Conservation (phyloP, 1,140 invertebrate species). For the Drosophila elegans region DNA sequence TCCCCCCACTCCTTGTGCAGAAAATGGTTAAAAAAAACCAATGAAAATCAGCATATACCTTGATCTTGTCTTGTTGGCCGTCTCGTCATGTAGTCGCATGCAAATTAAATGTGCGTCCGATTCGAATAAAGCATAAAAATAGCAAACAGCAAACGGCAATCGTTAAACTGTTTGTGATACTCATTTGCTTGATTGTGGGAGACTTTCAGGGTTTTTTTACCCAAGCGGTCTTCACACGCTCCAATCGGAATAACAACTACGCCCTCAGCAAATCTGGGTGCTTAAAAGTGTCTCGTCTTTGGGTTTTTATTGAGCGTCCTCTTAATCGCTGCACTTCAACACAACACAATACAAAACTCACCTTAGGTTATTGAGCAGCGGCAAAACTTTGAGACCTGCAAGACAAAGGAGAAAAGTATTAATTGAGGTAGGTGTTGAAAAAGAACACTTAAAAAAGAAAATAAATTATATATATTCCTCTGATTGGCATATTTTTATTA, state of each 20-base stretch:
- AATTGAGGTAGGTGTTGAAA: slow-evolving; percentile 12
- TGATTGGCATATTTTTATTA: not conserved
- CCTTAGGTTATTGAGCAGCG: slow-evolving; percentile 92
- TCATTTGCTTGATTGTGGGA: slow-evolving; percentile 70
- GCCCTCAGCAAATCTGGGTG: slow-evolving; percentile 37
- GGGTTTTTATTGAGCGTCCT: slow-evolving; percentile 38
- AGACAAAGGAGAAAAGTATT: slow-evolving; percentile 75
- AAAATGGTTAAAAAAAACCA: not conserved
- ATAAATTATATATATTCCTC: not conserved
- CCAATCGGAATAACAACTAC: slow-evolving; percentile 29
- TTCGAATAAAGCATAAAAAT: slow-evolving; percentile 50
- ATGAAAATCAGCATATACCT: slow-evolving; percentile 32
- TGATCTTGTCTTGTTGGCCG: slow-evolving; percentile 69
- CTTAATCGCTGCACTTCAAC: slow-evolving; percentile 8
- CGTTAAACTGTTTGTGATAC: slow-evolving; percentile 77
- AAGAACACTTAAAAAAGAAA: not conserved
- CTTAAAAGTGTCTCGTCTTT: slow-evolving; percentile 44
- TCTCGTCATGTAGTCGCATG: slow-evolving; percentile 39
- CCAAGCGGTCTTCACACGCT: slow-evolving; percentile 54
- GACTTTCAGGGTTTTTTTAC: slow-evolving; percentile 75
- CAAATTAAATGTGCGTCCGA: slow-evolving; percentile 54
- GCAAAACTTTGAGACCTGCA: slow-evolving; percentile 92
- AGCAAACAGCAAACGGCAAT: slow-evolving; percentile 39
- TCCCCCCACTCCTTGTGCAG: not conserved
- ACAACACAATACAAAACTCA: slow-evolving; percentile 85